A percentile compares a stretch with the other conserved stretches of the same genome.
phyloP scores from a whole-genome alignment of 2,797 vertebrate genomes.

The Pachyuromys duprasi region DNA sequence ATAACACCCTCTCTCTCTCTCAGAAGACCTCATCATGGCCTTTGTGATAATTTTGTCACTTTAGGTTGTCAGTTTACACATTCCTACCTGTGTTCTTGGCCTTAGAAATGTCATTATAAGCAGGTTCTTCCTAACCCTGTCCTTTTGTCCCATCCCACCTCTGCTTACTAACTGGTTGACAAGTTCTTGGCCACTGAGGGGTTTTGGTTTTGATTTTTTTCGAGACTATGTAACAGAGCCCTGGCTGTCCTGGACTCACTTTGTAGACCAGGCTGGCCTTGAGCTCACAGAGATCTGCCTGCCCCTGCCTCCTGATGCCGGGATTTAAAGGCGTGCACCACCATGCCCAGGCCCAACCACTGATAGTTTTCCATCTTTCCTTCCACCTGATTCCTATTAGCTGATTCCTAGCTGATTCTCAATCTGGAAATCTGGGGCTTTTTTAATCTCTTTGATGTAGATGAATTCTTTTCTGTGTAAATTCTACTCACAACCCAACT shows the following conservation, averaged over 20 bases:
- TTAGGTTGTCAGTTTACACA: background rate
- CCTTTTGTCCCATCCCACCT: background rate
- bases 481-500: background rate
- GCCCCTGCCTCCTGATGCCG: no score
- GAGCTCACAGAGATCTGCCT: no score
- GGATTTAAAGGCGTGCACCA: no score
- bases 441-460: conserved; percentile 36
- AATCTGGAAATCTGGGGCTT: background rate
- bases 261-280: no score
- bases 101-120: conserved; percentile 17
- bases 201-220: background rate
- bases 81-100: background rate
- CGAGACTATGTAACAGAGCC: no score
- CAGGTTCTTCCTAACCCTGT: background rate
- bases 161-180: background rate
- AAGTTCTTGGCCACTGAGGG: background rate
- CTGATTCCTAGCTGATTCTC: background rate
- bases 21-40: background rate
- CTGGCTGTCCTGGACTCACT: no score
- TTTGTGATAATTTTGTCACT: conserved; percentile 12
- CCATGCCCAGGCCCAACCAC: no score
- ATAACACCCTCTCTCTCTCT: background rate
- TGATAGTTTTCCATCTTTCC: conserved; percentile 2
- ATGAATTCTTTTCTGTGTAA: conserved; percentile 17
- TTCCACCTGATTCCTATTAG: background rate